A percentile compares a stretch with the other conserved stretches of the same genome.
Evolutionary conservation across 2,888 invertebrate genomes (phyloP).

Genomic region (Hyles lineata): DNA sequence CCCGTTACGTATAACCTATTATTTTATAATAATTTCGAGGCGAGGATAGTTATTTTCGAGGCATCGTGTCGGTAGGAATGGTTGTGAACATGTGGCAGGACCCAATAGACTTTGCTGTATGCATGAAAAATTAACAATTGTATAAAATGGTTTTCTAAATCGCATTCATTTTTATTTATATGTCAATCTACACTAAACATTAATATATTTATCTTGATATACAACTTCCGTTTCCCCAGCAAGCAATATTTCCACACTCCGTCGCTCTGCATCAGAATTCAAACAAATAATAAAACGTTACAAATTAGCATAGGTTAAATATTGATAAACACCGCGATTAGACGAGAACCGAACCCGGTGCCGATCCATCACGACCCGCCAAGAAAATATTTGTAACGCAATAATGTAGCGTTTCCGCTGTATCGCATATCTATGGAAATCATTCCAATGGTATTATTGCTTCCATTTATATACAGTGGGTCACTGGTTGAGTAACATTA

Average conservation of each 20-base stretch:
- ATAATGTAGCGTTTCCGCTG: constrained; percentile 57
- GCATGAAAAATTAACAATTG: too few relatives aligned
- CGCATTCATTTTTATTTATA: neutral
- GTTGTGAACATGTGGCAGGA: too few relatives aligned
- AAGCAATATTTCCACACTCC: constrained; percentile 21
- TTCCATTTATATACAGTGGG: constrained; percentile 17
- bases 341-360: constrained; percentile 47
- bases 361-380: constrained; percentile 71
- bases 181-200: neutral
- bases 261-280: constrained; percentile 33
- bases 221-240: neutral
- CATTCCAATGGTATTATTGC: neutral
- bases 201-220: neutral
- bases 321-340: constrained; percentile 73
- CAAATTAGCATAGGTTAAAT: constrained; percentile 52
- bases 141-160: too few relatives aligned
- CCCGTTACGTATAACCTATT: too few relatives aligned
- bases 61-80: too few relatives aligned
- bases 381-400: constrained; percentile 70
- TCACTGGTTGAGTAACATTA: neutral
- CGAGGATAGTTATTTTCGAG: too few relatives aligned
- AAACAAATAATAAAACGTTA: constrained; percentile 6
- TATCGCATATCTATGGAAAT: constrained; percentile 28
- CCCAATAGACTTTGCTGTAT: too few relatives aligned
- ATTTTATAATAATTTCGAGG: too few relatives aligned